phyloP scores from a whole-genome alignment of 2,113 vertebrate genomes.

The Anarhynchus alexandrinus region DNA sequence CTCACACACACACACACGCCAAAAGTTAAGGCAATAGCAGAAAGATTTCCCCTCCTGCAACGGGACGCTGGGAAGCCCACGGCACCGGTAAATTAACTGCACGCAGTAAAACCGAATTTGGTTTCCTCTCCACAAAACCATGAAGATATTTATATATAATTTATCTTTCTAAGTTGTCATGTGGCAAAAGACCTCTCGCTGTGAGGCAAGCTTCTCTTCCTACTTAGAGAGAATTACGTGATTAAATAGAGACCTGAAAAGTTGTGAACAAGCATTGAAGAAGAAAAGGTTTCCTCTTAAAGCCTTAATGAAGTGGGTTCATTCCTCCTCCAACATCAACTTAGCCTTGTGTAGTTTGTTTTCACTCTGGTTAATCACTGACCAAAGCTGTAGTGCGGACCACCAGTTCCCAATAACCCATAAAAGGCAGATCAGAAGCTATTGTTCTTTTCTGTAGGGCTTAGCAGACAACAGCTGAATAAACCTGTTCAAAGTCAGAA shows the following conservation, averaged over 20 bases:
- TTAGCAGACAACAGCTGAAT: constrained; percentile 96
- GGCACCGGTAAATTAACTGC: constrained; percentile 57
- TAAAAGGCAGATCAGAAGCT: constrained; percentile 95
- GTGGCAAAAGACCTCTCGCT: constrained; percentile 86
- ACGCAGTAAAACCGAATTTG: constrained; percentile 60
- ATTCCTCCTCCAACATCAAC: constrained; percentile 93
- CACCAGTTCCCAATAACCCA: constrained; percentile 95
- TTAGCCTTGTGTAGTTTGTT: constrained; percentile 95
- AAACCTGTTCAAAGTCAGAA: constrained; percentile 94
- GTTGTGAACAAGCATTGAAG: constrained; percentile 87
- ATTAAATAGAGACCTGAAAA: constrained; percentile 96
- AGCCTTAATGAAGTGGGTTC: constrained; percentile 97
- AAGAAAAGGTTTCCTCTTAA: constrained; percentile 95
- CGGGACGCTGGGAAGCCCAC: background rate
- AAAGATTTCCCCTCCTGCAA: constrained; percentile 6
- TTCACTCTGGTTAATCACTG: constrained; percentile 96
- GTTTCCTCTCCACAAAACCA: constrained; percentile 69
- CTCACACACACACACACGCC: accelerated
- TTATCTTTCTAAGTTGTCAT: constrained; percentile 94
- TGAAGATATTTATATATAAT: constrained; percentile 91
- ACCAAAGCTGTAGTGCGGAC: constrained; percentile 91
- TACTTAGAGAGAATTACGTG: constrained; percentile 94
- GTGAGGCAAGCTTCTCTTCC: constrained; percentile 86
- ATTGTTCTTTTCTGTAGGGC: constrained; percentile 90
- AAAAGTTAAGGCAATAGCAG: background rate